Evolutionary conservation across 35 echinoderm and acorn worm species (phyloP), one percentile per base, ranked within the genome.

Genomic region (Ophiothrix spiculata): DNA sequence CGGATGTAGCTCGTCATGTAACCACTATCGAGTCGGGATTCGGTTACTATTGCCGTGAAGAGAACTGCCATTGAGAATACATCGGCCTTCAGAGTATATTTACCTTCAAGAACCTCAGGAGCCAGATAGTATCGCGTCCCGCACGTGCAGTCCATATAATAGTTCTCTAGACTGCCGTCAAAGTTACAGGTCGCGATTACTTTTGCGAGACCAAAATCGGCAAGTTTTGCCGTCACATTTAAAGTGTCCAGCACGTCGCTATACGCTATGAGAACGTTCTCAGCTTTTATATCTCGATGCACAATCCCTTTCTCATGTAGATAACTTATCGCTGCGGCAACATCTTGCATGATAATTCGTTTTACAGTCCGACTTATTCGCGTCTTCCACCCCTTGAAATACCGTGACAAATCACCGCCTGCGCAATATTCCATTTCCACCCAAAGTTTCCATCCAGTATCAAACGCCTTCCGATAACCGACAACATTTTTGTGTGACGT

Each of bases 81-180:
- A n/a, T 69, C 60, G 29, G 25, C 10, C 60, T 69, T 69, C 45
- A 69, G 60, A 15, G 60, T 69, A 28, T 69, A 69, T 69, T 69
- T 69, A 15, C 60, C 60, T 69, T 69, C 10, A 25, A 69, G 60
- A 12, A 69, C 60, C 23, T 69, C 60, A 69, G 60, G 60, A 4
- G 60, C 60, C 23, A 69, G 29, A 69, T 15, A 69, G 29, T n/a
- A 10, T 25, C 25, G 60, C 25, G 42, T 49, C 6, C 60, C 60
- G 60, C 60, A 69, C 29, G 60, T 69, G 60, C 60, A 69, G 29
- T 69, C 60, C 60, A 69, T 69, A n/a, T 69, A 69, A 28, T 69
- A 69, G 23, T 6, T 69, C 29, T 69, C 60, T 28, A 69, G 29
- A 69, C 60, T 69, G 23, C 60, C 60, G 4, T 69, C 60, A 69